Evolutionary conservation across 2,888 invertebrate genomes (phyloP).

Genomic region (Ophion slaviceki): DNA sequence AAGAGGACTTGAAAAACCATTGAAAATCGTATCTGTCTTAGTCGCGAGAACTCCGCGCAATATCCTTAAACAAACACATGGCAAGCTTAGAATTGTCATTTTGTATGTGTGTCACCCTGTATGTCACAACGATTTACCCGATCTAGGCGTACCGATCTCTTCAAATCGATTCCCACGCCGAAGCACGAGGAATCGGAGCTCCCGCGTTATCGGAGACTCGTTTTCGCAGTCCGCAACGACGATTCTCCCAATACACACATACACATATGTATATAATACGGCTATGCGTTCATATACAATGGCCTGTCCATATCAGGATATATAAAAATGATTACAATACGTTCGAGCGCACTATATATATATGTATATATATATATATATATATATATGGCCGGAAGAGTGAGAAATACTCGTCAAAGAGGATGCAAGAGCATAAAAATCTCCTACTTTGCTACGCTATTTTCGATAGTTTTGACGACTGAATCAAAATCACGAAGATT

Average conservation of each 20-base stretch:
- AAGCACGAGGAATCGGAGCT: conserved; percentile 66
- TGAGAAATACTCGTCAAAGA: too few relatives aligned
- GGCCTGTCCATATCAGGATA: background rate
- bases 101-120: conserved; percentile 6
- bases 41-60: too few relatives aligned
- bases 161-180: conserved; percentile 70
- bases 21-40: too few relatives aligned
- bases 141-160: conserved; percentile 65
- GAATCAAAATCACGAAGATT: too few relatives aligned
- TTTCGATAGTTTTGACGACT: too few relatives aligned
- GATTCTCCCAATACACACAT: conserved; percentile 46
- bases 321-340: background rate
- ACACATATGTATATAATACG: conserved; percentile 7
- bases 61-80: too few relatives aligned
- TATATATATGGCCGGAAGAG: conserved; percentile 6
- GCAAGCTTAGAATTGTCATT: too few relatives aligned
- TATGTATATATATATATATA: conserved; percentile 16
- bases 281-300: conserved; percentile 9
- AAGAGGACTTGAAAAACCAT: too few relatives aligned
- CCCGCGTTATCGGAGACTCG: conserved; percentile 67
- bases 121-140: conserved; percentile 57
- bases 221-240: conserved; percentile 57
- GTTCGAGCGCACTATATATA: background rate
- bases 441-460: too few relatives aligned
- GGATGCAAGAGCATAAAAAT: too few relatives aligned